These are phyloP conservation scores for Osmoderma eremita DNA, from an alignment of 2,888 invertebrate genomes.

Conservation along the genomic window DNA sequence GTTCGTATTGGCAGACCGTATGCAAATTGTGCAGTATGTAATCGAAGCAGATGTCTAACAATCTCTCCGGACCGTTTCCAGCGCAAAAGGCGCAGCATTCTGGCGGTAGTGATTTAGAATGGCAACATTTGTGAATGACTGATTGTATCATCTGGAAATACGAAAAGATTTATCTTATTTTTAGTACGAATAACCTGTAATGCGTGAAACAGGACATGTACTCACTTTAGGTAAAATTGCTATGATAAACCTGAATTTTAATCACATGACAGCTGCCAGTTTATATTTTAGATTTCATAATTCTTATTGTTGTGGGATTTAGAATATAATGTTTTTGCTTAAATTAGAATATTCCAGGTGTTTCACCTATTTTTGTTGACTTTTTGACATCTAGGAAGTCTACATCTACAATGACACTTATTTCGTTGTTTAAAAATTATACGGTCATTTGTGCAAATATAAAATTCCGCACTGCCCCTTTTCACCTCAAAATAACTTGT, in stretches of 20 bases:
- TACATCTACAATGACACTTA: constrained; percentile 21
- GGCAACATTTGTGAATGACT: constrained; percentile 56
- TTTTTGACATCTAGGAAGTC: constrained; percentile 53
- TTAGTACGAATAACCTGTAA: constrained; percentile 28
- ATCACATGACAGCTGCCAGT: constrained; percentile 40
- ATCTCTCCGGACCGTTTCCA: constrained; percentile 67
- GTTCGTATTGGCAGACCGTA: constrained; percentile 68
- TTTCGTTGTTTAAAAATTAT: constrained; percentile 48
- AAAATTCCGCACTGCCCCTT: neutral
- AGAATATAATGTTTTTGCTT: constrained; percentile 34
- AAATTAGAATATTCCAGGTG: constrained; percentile 53
- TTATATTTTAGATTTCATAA: constrained; percentile 27
- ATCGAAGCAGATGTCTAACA: constrained; percentile 73
- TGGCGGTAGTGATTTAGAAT: constrained; percentile 59
- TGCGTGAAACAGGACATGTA: neutral
- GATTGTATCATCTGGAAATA: constrained; percentile 57
- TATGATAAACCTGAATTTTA: constrained; percentile 37
- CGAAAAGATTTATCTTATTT: constrained; percentile 31
- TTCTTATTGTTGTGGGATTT: constrained; percentile 32
- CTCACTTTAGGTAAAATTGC: constrained; percentile 28
- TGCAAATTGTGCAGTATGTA: constrained; percentile 72
- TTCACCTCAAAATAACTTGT: too few relatives aligned
- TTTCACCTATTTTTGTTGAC: constrained; percentile 59
- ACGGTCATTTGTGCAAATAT: constrained; percentile 39
- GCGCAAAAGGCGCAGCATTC: constrained; percentile 62